Base-by-base conservation (phyloP, 2,888 invertebrate genomes). In the Torymus texanus region DNA sequence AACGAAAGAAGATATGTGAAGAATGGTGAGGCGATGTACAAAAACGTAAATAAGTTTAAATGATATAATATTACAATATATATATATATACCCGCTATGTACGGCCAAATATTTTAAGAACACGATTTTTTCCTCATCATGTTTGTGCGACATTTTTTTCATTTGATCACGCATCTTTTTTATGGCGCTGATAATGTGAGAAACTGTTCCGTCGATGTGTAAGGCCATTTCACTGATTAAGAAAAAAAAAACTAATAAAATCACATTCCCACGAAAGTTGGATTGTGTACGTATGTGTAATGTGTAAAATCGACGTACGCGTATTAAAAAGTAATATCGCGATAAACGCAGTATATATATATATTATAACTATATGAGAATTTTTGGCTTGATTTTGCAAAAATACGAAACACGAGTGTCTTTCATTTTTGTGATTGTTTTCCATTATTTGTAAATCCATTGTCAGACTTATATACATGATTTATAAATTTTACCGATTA, bases 261-360 rank as follows among this genome's bases (percentile, higher is more conserved):
- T 41, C 41, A 41, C 41, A 75, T 59, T 75, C 24, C 18, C 18
- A 63, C 55, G 53, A 63, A 58, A 72, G 56, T 21, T 74, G 50
- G 50, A 68, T 61, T 56, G 58, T 68, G 68, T 78, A 74, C 63
- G 74, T 78, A 74, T 70, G 74, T 78, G 62, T 66, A 21, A 41
- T 68, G 53, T 78, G 74, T 70, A 67, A 67, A 71, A 14, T 66
- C 56, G 56, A 63, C 50, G 78, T 62, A 63, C 51, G 73, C 73
- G 62, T 62, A 73, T 73, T n/a, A 66, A 24, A 50, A 73, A 61
- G 72, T 67, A 67, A 78, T 70, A 62, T 58, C 56, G 24, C n/a
- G 55, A 75, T 61, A 18, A 10, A 75, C 18, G 55, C 75, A 68
- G 51, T 50, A 70, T 62, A 68, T 11, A 68, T 11, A 24, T 14